Evolutionary conservation across 2,797 vertebrate species (phyloP).

Genomic region (Microtus agrestis): DNA sequence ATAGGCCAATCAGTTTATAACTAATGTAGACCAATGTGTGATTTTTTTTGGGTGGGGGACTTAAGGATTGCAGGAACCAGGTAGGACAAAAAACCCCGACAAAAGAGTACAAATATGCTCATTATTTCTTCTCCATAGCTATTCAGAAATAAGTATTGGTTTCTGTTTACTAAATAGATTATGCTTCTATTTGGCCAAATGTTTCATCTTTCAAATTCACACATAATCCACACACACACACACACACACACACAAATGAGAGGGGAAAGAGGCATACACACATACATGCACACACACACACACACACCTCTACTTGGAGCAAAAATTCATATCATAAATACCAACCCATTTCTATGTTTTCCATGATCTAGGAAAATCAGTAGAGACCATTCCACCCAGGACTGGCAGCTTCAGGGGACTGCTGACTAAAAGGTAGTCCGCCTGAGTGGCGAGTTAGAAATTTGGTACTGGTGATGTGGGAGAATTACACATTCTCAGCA

Average conservation of each 20-base stretch:
- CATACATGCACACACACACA: not conserved
- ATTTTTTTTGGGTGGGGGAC: no score
- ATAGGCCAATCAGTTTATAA: no score
- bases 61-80: no score
- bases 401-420: not conserved
- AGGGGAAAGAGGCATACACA: no score
- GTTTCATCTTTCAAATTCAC: not conserved
- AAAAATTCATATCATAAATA: constrained; percentile 42
- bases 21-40: no score
- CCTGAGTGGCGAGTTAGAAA: not conserved
- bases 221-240: not conserved
- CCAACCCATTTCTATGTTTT: not conserved
- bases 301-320: not conserved
- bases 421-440: not conserved
- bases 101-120: constrained; percentile 14
- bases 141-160: constrained; percentile 62
- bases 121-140: constrained; percentile 53
- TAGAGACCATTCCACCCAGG: not conserved
- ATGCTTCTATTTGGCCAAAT: constrained; percentile 46
- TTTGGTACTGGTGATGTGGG: not conserved
- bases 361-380: constrained; percentile 8
- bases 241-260: not conserved
- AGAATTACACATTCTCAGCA: not conserved
- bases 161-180: constrained; percentile 60
- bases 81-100: no score